Evolutionary conservation across 2,113 vertebrate species (phyloP).

Genomic region (Otocyon megalotis): DNA sequence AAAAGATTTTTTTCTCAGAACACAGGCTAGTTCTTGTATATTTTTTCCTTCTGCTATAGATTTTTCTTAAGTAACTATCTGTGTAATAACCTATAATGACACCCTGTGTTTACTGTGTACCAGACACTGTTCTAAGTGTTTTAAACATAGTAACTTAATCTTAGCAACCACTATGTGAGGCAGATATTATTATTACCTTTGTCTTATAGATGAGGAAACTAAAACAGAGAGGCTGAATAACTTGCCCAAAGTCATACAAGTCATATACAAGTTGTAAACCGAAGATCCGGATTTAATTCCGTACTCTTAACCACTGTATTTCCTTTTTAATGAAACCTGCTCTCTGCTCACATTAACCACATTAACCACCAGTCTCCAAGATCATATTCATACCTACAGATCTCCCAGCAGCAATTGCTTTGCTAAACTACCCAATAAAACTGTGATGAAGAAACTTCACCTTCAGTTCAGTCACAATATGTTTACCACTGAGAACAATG

Average conservation of each 20-base stretch:
- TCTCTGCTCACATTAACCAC: not conserved
- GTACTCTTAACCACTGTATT: not conserved
- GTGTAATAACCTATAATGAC: not conserved
- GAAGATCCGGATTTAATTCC: not conserved
- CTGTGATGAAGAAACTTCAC: not conserved
- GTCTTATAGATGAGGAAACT: not conserved
- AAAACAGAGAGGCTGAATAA: not conserved
- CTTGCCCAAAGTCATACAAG: not conserved
- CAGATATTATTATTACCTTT: not conserved
- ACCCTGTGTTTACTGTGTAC: not conserved
- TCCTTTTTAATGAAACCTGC: not conserved
- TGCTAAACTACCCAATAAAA: not conserved
- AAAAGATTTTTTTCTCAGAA: not conserved
- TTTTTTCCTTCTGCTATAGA: not conserved
- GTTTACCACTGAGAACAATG: not conserved
- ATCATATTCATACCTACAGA: not conserved
- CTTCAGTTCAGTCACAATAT: not conserved
- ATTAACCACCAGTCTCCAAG: not conserved
- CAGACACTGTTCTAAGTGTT: not conserved
- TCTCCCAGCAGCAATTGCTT: not conserved
- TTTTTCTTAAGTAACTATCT: not conserved
- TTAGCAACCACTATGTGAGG: not conserved
- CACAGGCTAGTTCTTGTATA: not conserved
- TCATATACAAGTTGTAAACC: not conserved
- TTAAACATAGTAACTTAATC: not conserved